phyloP scores from a whole-genome alignment of 2,888 invertebrate genomes.

The Drosophila robusta region DNA sequence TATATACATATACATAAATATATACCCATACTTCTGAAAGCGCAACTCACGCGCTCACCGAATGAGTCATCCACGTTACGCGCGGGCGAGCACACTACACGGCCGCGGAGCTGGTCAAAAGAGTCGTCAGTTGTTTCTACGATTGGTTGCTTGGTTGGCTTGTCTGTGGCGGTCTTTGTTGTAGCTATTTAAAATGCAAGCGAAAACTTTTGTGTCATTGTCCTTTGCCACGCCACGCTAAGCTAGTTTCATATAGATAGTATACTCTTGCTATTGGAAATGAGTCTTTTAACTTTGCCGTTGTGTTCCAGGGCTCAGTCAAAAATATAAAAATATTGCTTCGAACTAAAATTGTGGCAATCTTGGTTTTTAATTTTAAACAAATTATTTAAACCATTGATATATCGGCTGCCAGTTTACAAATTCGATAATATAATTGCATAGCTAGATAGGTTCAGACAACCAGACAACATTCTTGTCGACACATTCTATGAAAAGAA shows the following conservation, averaged over 20 bases:
- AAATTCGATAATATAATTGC: too few species aligned
- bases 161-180: constrained; percentile 13
- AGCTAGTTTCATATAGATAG: constrained; percentile 7
- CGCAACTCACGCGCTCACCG: constrained; percentile 12
- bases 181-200: constrained; percentile 36
- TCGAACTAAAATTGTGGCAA: too few species aligned
- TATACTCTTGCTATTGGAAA: constrained; percentile 1
- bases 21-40: constrained; percentile 15
- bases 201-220: constrained; percentile 60
- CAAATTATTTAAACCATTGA: too few species aligned
- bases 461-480: too few species aligned
- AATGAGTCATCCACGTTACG: constrained; percentile 44
- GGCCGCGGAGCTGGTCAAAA: constrained; percentile 15
- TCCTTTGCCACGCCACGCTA: constrained; percentile 43
- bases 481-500: too few species aligned
- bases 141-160: constrained; percentile 16
- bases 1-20: not conserved
- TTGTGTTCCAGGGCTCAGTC: not conserved
- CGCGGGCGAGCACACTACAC: constrained; percentile 34
- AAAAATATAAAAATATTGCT: too few species aligned
- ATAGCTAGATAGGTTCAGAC: too few species aligned
- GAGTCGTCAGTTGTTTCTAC: constrained; percentile 14
- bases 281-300: not conserved
- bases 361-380: too few species aligned
- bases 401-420: too few species aligned